A percentile compares a stretch with the other conserved stretches of the same genome.
phyloP scores from a whole-genome alignment of 2,888 invertebrate species.

The Parnassius mnemosyne region DNA sequence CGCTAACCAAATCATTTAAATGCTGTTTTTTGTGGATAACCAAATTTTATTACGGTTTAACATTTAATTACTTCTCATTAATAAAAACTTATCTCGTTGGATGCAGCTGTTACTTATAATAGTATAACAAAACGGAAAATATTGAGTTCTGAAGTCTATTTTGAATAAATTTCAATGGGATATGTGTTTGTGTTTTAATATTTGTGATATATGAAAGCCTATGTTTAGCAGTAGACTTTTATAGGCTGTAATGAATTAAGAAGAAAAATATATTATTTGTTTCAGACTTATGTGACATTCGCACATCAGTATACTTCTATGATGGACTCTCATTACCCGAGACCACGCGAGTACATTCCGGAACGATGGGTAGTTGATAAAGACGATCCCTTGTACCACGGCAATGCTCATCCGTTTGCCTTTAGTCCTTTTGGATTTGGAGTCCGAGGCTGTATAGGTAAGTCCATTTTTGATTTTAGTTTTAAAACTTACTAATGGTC shows the following conservation, averaged over 20 bases:
- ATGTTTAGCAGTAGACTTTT: neutral
- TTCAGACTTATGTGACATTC: constrained; percentile 45
- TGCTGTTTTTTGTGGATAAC: no score
- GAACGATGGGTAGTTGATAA: constrained; percentile 84
- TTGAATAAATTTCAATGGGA: no score
- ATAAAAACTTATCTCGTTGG: no score
- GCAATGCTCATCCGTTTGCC: constrained; percentile 81
- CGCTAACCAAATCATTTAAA: no score
- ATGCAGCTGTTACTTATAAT: no score
- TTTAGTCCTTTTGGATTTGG: constrained; percentile 85
- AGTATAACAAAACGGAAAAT: no score
- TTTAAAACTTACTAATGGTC: neutral
- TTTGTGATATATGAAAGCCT: no score
- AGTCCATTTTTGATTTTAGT: constrained; percentile 3
- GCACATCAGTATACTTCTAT: constrained; percentile 82
- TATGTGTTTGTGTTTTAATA: no score
- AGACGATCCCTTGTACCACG: constrained; percentile 59
- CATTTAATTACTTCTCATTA: no score
- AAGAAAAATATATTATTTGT: constrained; percentile 16
- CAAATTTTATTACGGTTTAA: no score
- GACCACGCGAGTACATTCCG: constrained; percentile 83
- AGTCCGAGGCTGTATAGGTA: constrained; percentile 84
- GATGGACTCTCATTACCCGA: constrained; percentile 82
- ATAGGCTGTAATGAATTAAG: neutral
- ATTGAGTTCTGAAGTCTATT: no score